Conservation (phyloP, 2,797 vertebrate genomes). For the Micrastur ruficollis region DNA sequence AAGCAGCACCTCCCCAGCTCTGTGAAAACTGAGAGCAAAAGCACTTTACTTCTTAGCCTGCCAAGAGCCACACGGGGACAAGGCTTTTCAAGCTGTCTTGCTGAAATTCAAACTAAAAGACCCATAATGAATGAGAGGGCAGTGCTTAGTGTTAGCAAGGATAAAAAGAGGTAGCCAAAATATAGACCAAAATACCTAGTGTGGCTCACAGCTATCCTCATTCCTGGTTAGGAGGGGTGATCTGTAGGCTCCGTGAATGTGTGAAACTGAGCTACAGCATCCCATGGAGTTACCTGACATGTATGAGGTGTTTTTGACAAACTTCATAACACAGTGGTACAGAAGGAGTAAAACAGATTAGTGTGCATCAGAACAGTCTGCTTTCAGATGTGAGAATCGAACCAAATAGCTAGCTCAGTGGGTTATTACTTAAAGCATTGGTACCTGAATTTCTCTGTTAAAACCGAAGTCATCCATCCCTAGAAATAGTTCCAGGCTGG, state of each 20-base stretch:
- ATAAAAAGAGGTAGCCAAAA: not conserved
- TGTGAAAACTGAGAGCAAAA: slow-evolving; percentile 65
- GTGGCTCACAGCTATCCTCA: not conserved
- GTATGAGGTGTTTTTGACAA: not conserved
- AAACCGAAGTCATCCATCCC: not conserved
- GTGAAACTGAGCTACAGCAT: not conserved
- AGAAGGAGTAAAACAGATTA: not conserved
- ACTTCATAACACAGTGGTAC: not conserved
- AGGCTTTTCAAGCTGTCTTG: slow-evolving; percentile 67
- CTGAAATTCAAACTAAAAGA: slow-evolving; percentile 66
- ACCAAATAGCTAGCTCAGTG: not conserved
- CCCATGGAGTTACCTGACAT: not conserved
- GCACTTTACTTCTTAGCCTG: slow-evolving; percentile 66
- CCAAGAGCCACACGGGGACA: slow-evolving; percentile 69
- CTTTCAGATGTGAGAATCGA: not conserved
- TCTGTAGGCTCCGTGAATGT: not conserved
- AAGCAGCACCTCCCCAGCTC: slow-evolving; percentile 68
- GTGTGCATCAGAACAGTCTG: not conserved
- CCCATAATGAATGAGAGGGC: slow-evolving; percentile 46
- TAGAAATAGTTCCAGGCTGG: not conserved
- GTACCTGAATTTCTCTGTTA: not conserved
- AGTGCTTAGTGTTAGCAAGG: not conserved
- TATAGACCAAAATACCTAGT: not conserved
- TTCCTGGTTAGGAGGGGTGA: not conserved
- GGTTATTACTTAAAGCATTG: not conserved